Base-by-base conservation (phyloP, 2,113 vertebrate genomes). In the Hyla sarda region DNA sequence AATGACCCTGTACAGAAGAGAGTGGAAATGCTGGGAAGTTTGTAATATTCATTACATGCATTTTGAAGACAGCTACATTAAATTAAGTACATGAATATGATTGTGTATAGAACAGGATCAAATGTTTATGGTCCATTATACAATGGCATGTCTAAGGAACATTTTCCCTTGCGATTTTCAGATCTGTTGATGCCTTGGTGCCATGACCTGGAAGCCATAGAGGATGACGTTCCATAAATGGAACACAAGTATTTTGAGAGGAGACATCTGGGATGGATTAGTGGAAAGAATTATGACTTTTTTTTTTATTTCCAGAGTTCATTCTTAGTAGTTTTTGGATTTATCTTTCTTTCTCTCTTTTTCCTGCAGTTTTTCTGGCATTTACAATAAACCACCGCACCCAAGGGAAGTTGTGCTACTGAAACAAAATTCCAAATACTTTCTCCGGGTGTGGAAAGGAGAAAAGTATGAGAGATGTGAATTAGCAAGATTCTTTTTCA, bases 391-490 rank as follows among this genome's bases (percentile, higher is more conserved):
- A 84, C 76, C 84, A 87, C 74, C 50, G 81, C 73, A 80, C 85
- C 56, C 85, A 84, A 87, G 88, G 88, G 88, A 88, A 67, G 85
- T 79, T 67, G 41, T 56, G 84, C 88, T 87, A 84, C 85, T 88
- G 88, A 80, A 88, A 87, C 67, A 62, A 81, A 83, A 88, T 83
- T 83, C 74, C 87, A 88, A 88, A 79, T 87, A 87, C 73, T 88
- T 85, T 82, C 56, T 60, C 52, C 78, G 85, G 85, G 85, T 87
- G 85, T 74, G 85, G 77, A 87, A 71, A 87, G 78, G 37, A 87
- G 65, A 82, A 84, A 87, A 73, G 78, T 81, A 60, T 73, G 41
- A 87, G 81, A 87, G 52, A 69, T 56, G 37, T 32, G 65, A 81
- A 87, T 74, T 60, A 80, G 45, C n/a, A 12, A 82, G 65, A 82